These are phyloP conservation scores for Trialeurodes vaporariorum DNA, from an alignment of 1,140 invertebrate genomes.

Conservation along the genomic window DNA sequence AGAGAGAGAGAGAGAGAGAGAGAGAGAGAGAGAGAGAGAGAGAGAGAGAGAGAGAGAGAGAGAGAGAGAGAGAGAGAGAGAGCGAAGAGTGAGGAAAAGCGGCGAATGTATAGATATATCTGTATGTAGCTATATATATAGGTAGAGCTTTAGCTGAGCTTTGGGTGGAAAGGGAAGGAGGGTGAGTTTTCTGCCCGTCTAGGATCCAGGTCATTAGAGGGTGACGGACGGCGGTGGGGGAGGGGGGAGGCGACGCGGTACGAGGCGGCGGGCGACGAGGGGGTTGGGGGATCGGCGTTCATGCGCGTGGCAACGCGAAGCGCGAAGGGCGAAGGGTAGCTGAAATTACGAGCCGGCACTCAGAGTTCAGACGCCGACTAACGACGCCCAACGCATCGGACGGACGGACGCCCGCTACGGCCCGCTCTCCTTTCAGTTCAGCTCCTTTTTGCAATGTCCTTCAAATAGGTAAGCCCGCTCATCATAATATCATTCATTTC, in stretches of 20 bases:
- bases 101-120: too few relatives aligned
- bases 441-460: too few relatives aligned
- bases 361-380: neutral
- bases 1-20: constrained; percentile 1
- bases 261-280: constrained; percentile 2
- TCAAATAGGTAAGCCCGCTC: too few relatives aligned
- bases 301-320: neutral
- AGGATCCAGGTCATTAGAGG: neutral
- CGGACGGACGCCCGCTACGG: neutral
- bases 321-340: too few relatives aligned
- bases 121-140: too few relatives aligned
- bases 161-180: constrained; percentile 4
- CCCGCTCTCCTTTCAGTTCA: too few relatives aligned
- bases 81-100: neutral
- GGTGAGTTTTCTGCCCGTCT: constrained; percentile 7
- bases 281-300: neutral
- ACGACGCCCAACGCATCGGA: neutral
- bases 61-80: constrained; percentile 8
- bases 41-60: constrained; percentile 5
- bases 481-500: too few relatives aligned
- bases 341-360: neutral
- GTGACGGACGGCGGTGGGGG: neutral
- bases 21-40: neutral
- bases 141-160: constrained; percentile 3
- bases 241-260: neutral